These are phyloP conservation scores for Philaenus spumarius DNA, from an alignment of 1,140 invertebrate genomes.

Conservation along the genomic window DNA sequence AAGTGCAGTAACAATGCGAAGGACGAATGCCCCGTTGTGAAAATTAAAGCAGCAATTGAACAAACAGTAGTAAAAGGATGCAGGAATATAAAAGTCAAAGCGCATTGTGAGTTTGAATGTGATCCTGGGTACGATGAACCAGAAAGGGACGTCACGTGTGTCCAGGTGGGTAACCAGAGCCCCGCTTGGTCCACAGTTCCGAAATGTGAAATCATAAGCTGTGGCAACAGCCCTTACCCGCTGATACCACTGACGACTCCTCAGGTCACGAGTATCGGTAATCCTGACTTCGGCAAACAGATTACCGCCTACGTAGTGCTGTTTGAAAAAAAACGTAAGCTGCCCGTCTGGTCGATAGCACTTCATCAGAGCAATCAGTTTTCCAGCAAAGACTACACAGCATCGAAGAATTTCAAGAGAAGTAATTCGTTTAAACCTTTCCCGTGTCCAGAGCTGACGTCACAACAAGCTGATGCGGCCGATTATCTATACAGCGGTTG, in stretches of 20 bases:
- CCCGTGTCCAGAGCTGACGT: background rate
- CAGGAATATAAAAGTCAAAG: background rate
- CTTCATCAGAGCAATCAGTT: constrained; percentile 14
- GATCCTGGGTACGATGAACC: constrained; percentile 10
- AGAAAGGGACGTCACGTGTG: background rate
- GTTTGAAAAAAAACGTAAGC: constrained; percentile 10
- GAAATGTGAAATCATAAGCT: background rate
- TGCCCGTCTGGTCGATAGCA: constrained; percentile 16
- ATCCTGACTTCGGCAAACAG: constrained; percentile 2
- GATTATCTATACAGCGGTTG: constrained; percentile 10
- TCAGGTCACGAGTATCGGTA: background rate
- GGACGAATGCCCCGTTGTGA: constrained; percentile 2
- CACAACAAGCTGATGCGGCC: background rate
- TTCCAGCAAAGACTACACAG: constrained; percentile 1
- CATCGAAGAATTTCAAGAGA: constrained; percentile 5
- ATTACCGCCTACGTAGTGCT: constrained; percentile 7
- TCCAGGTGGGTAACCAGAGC: background rate
- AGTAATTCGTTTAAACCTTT: background rate
- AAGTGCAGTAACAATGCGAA: background rate
- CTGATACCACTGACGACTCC: constrained; percentile 1
- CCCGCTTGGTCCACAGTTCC: background rate
- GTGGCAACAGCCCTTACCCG: background rate
- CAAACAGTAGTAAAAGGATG: constrained; percentile 2
- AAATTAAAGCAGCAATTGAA: background rate
- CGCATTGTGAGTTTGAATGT: constrained; percentile 11